These are phyloP conservation scores for Channa argus DNA, from an alignment of 2,113 vertebrate species.

Conservation along the genomic window DNA sequence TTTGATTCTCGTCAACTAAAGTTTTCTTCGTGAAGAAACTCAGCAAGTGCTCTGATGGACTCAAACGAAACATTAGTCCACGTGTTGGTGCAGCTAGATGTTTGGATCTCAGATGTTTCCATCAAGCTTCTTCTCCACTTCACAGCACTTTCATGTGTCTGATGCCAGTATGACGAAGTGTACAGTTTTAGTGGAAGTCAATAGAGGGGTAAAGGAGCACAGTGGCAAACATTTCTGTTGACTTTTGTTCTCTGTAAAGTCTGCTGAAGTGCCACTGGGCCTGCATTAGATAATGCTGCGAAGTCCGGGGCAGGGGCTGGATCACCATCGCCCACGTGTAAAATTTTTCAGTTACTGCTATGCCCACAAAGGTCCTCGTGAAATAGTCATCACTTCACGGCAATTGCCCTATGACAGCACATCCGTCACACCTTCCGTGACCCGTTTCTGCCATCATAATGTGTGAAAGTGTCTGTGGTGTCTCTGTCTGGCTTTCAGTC, in stretches of 20 bases:
- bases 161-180: conserved; percentile 55
- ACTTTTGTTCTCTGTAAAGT: conserved; percentile 41
- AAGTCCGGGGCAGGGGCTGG: conserved; percentile 5
- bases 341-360: neutral
- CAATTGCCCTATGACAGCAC: conserved; percentile 34
- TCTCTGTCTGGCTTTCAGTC: conserved; percentile 18
- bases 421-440: conserved; percentile 56
- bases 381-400: conserved; percentile 22
- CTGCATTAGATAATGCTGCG: neutral
- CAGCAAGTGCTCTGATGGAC: conserved; percentile 1
- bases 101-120: conserved; percentile 32
- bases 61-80: neutral
- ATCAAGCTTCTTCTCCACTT: conserved; percentile 16
- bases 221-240: conserved; percentile 41
- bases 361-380: neutral
- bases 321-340: neutral
- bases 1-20: neutral
- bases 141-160: conserved; percentile 27
- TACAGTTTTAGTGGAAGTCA: conserved; percentile 47
- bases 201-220: conserved; percentile 25
- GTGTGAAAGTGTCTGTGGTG: conserved; percentile 24
- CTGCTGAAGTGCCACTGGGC: conserved; percentile 14
- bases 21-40: neutral
- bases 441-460: conserved; percentile 62
- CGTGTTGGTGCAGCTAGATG: conserved; percentile 33